Conservation (phyloP, 2,797 vertebrate species). For the Sebastes taczanowskii region DNA sequence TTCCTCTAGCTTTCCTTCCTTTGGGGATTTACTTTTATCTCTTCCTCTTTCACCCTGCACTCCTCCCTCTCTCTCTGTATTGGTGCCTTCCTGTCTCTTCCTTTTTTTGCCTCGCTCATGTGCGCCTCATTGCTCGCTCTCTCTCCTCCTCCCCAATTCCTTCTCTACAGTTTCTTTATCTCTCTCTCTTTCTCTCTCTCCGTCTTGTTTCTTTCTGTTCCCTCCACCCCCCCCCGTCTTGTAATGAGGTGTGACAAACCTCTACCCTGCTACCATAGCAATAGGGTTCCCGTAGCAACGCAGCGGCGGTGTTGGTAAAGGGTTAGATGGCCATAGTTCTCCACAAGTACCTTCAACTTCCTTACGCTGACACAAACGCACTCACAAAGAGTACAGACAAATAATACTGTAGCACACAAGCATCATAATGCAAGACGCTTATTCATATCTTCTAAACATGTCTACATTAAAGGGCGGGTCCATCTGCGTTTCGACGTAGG, state of each 20-base stretch:
- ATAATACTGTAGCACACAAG: neutral
- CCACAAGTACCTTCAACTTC: conserved; percentile 40
- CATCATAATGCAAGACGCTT: neutral
- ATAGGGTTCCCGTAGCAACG: conserved; percentile 77
- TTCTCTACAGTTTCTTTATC: conserved; percentile 49
- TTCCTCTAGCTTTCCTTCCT: conserved; percentile 61
- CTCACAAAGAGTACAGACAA: too few relatives aligned
- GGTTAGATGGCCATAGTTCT: conserved; percentile 39
- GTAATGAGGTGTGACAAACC: conserved; percentile 80
- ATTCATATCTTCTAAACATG: neutral
- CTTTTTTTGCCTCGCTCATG: conserved; percentile 22
- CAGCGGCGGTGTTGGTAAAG: conserved; percentile 28
- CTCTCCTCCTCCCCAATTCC: conserved; percentile 48
- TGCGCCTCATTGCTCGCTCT: conserved; percentile 41
- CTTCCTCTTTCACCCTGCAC: conserved; percentile 53
- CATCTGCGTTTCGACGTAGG: too few relatives aligned
- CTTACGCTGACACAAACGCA: neutral
- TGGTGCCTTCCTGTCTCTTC: conserved; percentile 58
- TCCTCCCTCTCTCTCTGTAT: conserved; percentile 36
- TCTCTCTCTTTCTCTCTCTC: conserved; percentile 8
- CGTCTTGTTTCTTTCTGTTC: neutral
- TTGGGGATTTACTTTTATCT: conserved; percentile 64
- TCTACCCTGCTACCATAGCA: conserved; percentile 76
- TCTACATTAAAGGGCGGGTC: neutral
- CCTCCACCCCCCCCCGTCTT: neutral